Conservation (phyloP, 2,113 vertebrate genomes). For the Xiphias gladius region DNA sequence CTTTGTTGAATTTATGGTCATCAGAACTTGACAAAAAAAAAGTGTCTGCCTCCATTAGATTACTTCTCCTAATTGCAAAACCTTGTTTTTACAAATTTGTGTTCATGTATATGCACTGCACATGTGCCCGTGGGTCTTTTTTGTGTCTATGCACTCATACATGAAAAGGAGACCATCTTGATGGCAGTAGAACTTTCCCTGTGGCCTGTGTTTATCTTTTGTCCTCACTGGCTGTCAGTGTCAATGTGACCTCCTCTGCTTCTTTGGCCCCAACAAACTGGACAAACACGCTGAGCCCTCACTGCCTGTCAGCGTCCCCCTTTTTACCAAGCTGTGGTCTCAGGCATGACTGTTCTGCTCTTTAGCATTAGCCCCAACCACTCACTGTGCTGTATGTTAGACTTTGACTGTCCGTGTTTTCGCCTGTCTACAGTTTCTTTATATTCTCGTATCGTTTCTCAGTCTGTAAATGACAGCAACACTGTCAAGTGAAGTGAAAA, state of each 20-base stretch:
- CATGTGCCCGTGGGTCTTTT: slow-evolving; percentile 10
- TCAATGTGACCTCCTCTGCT: slow-evolving; percentile 2
- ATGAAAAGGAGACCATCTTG: slow-evolving; percentile 12
- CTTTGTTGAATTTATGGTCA: not conserved
- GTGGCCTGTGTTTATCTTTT: slow-evolving; percentile 51
- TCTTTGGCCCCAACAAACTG: slow-evolving; percentile 7
- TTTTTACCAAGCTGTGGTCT: slow-evolving; percentile 12
- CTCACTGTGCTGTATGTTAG: not conserved
- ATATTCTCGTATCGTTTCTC: not conserved
- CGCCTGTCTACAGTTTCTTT: not conserved
- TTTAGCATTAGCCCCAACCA: not conserved
- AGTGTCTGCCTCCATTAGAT: too few species aligned
- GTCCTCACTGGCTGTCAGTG: slow-evolving; percentile 46
- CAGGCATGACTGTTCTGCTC: not conserved
- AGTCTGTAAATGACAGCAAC: not conserved
- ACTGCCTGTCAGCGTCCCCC: not conserved
- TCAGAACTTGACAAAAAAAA: not conserved
- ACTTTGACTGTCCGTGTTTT: not conserved
- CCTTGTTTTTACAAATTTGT: not conserved
- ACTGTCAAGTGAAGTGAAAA: not conserved
- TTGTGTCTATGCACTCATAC: not conserved
- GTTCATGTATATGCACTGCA: not conserved
- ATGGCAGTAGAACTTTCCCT: slow-evolving; percentile 33
- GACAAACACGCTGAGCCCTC: slow-evolving; percentile 16
- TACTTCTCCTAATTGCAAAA: not conserved